A percentile compares a stretch with the other conserved stretches of the same genome.
Evolutionary conservation across 2,113 vertebrate genomes (phyloP).

Genomic region (Pterocles orientalis): DNA sequence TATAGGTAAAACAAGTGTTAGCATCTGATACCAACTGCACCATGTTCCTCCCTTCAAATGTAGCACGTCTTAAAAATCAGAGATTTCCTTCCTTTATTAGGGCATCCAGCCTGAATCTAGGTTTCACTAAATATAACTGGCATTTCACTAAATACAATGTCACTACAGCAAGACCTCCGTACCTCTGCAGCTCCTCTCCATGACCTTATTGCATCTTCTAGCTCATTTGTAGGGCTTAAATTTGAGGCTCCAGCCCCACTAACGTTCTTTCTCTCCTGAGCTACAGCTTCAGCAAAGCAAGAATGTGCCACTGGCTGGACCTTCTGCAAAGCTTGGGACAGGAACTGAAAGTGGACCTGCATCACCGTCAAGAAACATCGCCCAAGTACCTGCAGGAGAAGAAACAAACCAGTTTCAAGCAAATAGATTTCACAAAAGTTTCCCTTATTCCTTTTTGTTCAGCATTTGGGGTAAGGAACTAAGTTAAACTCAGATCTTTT

Average conservation of each 20-base stretch:
- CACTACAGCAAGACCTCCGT: neutral
- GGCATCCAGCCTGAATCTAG: neutral
- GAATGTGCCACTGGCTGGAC: constrained; percentile 96
- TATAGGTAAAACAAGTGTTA: neutral
- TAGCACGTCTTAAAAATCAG: neutral
- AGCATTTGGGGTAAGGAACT: neutral
- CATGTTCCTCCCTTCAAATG: neutral
- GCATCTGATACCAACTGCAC: neutral
- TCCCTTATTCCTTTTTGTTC: neutral
- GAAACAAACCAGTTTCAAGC: neutral
- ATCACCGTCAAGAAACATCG: constrained; percentile 97
- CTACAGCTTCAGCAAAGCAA: constrained; percentile 90
- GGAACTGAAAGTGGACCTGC: constrained; percentile 99
- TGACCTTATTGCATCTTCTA: constrained; percentile 91
- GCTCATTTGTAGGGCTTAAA: constrained; percentile 81
- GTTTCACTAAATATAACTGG: neutral
- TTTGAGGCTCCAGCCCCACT: constrained; percentile 64
- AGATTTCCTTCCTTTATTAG: neutral
- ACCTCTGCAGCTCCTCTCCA: constrained; percentile 97
- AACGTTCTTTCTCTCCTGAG: constrained; percentile 86
- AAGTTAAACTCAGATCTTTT: neutral
- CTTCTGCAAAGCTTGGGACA: constrained; percentile 95
- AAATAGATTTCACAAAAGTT: neutral
- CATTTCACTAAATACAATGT: neutral
- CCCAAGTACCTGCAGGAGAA: constrained; percentile 86